Conservation (phyloP, 2,113 vertebrate genomes). For the Oncorhynchus clarkii region DNA sequence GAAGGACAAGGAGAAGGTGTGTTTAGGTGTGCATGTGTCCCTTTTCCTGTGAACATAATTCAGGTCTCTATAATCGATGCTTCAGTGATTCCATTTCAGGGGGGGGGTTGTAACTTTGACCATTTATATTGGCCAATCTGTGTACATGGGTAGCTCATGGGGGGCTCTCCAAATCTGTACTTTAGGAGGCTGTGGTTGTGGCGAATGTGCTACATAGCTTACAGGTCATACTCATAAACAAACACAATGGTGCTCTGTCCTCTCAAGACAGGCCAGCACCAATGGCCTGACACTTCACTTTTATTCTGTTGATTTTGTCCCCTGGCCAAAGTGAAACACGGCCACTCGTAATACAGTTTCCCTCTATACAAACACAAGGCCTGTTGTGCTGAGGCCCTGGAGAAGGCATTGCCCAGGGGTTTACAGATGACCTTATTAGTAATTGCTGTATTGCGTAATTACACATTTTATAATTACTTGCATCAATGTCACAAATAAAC, state of each 20-base stretch:
- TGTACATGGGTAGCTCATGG: neutral
- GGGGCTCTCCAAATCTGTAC: constrained; percentile 2
- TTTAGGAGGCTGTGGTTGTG: constrained; percentile 12
- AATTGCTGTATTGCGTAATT: constrained; percentile 10
- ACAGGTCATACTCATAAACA: constrained; percentile 16
- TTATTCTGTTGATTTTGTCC: constrained; percentile 50
- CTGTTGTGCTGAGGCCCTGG: constrained; percentile 26
- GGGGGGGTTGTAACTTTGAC: neutral
- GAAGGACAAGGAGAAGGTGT: constrained; percentile 87
- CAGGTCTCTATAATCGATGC: too few relatives aligned
- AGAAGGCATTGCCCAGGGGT: constrained; percentile 1
- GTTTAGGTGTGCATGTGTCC: neutral
- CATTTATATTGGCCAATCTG: too few relatives aligned
- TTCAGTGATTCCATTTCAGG: neutral
- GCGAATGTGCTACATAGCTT: constrained; percentile 6
- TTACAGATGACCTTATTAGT: constrained; percentile 6
- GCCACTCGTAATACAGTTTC: constrained; percentile 42
- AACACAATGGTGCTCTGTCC: constrained; percentile 27
- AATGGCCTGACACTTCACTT: constrained; percentile 20
- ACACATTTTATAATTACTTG: constrained; percentile 12
- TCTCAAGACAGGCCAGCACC: constrained; percentile 26
- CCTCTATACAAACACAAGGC: constrained; percentile 35
- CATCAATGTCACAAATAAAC: neutral
- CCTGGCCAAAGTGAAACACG: constrained; percentile 40
- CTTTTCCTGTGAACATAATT: too few relatives aligned